Conservation (phyloP, 2,113 vertebrate genomes). For the Morone saxatilis region DNA sequence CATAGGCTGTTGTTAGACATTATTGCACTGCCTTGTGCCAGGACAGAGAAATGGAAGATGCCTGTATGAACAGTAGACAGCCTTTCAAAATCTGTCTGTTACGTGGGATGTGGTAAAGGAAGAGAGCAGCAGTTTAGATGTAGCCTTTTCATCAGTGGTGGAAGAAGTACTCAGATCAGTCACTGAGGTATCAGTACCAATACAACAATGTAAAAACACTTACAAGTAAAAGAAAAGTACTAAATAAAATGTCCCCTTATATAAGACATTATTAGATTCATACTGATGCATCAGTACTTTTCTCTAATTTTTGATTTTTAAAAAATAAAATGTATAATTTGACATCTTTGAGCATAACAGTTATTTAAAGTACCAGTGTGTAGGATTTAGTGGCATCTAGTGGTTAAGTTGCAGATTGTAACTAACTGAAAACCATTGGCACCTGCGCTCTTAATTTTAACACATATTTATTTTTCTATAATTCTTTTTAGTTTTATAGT, state of each 20-base stretch:
- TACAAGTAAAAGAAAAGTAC: background rate
- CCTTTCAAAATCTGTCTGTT: background rate
- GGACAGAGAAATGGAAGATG: background rate
- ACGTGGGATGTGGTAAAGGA: background rate
- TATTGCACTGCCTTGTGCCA: constrained; percentile 2
- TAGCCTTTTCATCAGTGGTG: background rate
- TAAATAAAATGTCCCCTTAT: background rate
- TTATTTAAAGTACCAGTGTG: too few relatives aligned
- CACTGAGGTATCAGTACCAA: background rate
- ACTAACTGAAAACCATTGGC: too few relatives aligned
- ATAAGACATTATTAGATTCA: background rate
- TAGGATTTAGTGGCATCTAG: too few relatives aligned
- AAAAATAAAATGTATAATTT: too few relatives aligned
- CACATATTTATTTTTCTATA: background rate
- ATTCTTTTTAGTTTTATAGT: too few relatives aligned
- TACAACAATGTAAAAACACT: background rate
- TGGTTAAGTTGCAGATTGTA: too few relatives aligned
- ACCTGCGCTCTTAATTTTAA: too few relatives aligned
- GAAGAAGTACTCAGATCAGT: background rate
- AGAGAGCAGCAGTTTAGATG: background rate
- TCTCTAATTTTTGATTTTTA: too few relatives aligned
- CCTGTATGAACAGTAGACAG: background rate
- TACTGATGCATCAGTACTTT: background rate
- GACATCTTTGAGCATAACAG: too few relatives aligned
- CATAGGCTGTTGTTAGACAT: constrained; percentile 7